phyloP scores from a whole-genome alignment of 2,113 vertebrate species.

The Collichthys lucidus region DNA sequence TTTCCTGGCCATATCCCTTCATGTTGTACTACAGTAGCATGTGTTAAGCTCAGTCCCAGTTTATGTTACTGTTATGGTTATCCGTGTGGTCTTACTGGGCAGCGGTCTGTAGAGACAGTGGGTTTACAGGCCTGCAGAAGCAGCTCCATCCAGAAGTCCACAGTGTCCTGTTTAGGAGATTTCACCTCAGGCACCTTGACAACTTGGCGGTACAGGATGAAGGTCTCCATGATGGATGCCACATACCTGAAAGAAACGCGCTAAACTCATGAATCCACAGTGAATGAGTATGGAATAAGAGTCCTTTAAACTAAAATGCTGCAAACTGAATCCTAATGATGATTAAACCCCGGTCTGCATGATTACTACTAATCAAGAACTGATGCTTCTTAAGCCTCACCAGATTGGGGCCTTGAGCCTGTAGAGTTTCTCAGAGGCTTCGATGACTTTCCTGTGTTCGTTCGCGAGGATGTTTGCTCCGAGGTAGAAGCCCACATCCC shows the following conservation, averaged over 20 bases:
- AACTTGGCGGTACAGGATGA: slow-evolving; percentile 90
- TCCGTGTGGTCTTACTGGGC: slow-evolving; percentile 82
- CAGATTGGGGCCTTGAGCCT: slow-evolving; percentile 90
- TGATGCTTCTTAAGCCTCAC: slow-evolving; percentile 75
- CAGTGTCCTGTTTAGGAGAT: slow-evolving; percentile 78
- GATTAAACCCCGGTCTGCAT: background rate
- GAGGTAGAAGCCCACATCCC: slow-evolving; percentile 94
- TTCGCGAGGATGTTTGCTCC: slow-evolving; percentile 90
- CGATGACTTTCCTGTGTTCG: slow-evolving; percentile 87
- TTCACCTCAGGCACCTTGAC: slow-evolving; percentile 72
- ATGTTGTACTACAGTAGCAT: background rate
- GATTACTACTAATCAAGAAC: background rate
- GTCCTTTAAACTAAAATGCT: background rate
- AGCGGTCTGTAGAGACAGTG: slow-evolving; percentile 71
- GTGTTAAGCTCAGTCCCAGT: background rate
- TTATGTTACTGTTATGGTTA: background rate
- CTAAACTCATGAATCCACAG: background rate
- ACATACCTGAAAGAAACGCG: slow-evolving; percentile 84
- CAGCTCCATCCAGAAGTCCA: slow-evolving; percentile 92
- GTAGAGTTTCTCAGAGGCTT: slow-evolving; percentile 92
- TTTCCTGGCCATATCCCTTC: background rate
- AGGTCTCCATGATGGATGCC: slow-evolving; percentile 92
- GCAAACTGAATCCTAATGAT: background rate
- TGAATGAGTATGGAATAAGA: background rate
- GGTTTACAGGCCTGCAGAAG: slow-evolving; percentile 87